phyloP scores from a whole-genome alignment of 2,888 invertebrate genomes.

The Megalurothrips usitatus region DNA sequence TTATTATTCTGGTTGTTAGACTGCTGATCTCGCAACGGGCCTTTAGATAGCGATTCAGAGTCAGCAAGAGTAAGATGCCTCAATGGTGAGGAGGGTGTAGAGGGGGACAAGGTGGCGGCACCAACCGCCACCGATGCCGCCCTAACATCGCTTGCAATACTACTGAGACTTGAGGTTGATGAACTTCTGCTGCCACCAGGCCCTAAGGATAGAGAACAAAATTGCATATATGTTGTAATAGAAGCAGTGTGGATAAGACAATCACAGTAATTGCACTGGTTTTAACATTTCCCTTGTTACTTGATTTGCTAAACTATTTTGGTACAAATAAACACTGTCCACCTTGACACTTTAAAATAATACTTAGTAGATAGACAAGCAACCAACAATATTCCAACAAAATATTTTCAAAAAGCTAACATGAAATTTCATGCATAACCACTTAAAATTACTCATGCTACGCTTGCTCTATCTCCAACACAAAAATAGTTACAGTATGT shows the following conservation, averaged over 20 bases:
- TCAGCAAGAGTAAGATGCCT: background rate
- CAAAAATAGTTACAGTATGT: no score
- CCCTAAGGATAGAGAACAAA: constrained; percentile 41
- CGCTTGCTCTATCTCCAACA: no score
- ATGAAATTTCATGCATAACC: constrained; percentile 5
- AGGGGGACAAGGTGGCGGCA: background rate
- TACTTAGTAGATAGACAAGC: no score
- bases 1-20: constrained; percentile 42
- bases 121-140: background rate
- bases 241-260: background rate
- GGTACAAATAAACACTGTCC: no score
- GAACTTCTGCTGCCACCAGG: constrained; percentile 58
- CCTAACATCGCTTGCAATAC: constrained; percentile 50
- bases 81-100: constrained; percentile 24
- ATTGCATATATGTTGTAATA: background rate
- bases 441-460: constrained; percentile 26
- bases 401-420: background rate
- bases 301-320: no score
- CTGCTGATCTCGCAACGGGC: constrained; percentile 46
- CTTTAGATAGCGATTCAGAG: constrained; percentile 38
- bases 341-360: no score
- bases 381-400: background rate
- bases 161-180: constrained; percentile 59
- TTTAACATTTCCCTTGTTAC: background rate
- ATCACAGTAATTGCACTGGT: background rate